These are phyloP conservation scores for Cotesia chilonis DNA, from an alignment of 1,140 invertebrate genomes.

Conservation along the genomic window DNA sequence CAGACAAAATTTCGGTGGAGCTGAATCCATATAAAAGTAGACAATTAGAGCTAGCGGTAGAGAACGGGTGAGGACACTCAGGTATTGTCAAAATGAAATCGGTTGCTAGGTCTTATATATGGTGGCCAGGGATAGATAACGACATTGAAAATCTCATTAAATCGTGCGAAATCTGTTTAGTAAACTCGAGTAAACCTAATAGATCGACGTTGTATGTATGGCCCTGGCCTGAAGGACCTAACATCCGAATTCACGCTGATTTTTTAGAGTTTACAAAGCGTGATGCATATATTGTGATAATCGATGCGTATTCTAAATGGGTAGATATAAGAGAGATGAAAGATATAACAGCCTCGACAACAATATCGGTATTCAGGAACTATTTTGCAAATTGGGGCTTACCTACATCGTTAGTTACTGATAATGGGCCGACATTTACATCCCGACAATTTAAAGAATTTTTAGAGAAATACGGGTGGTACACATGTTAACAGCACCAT, in stretches of 20 bases:
- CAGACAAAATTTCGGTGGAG: slow-evolving; percentile 23
- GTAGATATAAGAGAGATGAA: slow-evolving; percentile 20
- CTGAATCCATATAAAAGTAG: slow-evolving; percentile 13
- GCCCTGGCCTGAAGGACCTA: slow-evolving; percentile 27
- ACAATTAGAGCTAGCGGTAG: slow-evolving; percentile 8
- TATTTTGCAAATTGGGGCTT: slow-evolving; percentile 41
- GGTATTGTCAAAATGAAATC: slow-evolving; percentile 20
- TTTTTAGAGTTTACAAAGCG: slow-evolving; percentile 17
- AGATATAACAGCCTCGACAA: slow-evolving; percentile 31
- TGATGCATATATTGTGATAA: slow-evolving; percentile 25
- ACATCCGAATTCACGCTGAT: slow-evolving; percentile 28
- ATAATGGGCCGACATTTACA: slow-evolving; percentile 41
- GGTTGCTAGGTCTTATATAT: slow-evolving; percentile 15
- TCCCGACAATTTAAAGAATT: slow-evolving; percentile 41
- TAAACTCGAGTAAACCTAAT: background rate
- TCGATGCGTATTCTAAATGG: slow-evolving; percentile 40
- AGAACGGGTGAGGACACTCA: slow-evolving; percentile 7
- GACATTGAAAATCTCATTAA: slow-evolving; percentile 10
- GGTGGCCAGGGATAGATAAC: slow-evolving; percentile 24
- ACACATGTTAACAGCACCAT: slow-evolving; percentile 41
- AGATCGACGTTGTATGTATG: slow-evolving; percentile 7
- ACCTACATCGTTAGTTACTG: slow-evolving; percentile 38
- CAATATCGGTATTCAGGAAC: slow-evolving; percentile 39
- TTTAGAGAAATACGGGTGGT: slow-evolving; percentile 33
- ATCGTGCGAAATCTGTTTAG: background rate